Conservation (phyloP, 2,797 vertebrate species). For the Molossus molossus region DNA sequence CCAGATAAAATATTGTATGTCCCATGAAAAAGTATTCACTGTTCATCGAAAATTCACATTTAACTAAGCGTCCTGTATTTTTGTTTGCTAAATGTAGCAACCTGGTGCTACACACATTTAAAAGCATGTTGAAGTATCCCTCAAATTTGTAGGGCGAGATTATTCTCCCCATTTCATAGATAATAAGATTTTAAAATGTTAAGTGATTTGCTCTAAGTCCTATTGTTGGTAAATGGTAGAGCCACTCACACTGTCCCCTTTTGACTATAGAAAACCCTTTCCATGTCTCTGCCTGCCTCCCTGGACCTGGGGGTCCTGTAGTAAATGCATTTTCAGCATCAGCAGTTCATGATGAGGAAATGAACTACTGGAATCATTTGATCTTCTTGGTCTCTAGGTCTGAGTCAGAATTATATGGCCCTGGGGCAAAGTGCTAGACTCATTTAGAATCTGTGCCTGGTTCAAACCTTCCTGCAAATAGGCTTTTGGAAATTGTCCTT, state of each 20-base stretch:
- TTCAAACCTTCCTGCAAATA: background rate
- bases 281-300: too few species aligned
- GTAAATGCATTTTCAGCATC: background rate
- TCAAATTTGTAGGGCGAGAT: background rate
- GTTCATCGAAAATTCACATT: slow-evolving; percentile 50
- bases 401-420: background rate
- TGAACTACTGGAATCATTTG: background rate
- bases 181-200: background rate
- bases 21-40: background rate
- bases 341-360: background rate
- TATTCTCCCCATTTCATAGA: background rate
- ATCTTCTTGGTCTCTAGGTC: background rate
- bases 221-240: background rate
- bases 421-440: background rate
- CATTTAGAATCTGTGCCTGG: background rate
- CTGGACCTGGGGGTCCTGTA: background rate
- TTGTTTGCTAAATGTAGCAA: background rate
- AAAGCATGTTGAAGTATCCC: background rate
- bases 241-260: background rate
- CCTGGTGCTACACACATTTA: background rate
- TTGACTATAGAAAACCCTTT: background rate
- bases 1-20: background rate
- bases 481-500: background rate
- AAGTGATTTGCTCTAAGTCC: background rate
- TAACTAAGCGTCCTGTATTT: background rate